Percentiles rank a stretch among this genome's conserved stretches.
These are phyloP conservation scores for Gobiocypris rarus DNA, from an alignment of 2,113 vertebrate species.

Conservation along the genomic window DNA sequence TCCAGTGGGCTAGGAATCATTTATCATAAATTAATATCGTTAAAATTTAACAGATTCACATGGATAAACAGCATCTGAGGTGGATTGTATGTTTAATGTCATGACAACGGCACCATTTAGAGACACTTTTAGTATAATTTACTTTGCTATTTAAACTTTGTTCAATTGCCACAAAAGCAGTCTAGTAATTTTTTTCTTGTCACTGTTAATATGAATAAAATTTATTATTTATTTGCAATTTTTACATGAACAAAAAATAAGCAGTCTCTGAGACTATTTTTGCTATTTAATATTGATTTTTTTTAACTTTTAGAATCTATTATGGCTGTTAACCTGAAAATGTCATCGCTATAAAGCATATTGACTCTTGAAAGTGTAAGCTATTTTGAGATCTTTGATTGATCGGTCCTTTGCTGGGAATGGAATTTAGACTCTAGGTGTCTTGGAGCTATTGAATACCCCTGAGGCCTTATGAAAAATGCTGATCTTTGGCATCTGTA, in stretches of 20 bases:
- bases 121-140: not conserved
- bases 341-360: not conserved
- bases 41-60: not conserved
- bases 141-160: not conserved
- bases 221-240: not conserved
- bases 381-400: slow-evolving; percentile 5
- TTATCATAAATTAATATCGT: slow-evolving; percentile 10
- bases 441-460: not conserved
- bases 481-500: not conserved
- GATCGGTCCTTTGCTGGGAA: not conserved
- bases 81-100: not conserved
- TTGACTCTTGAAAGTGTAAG: not conserved
- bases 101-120: not conserved
- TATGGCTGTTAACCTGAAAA: not conserved
- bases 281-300: not conserved
- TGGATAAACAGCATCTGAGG: not conserved
- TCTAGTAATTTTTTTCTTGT: not conserved
- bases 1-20: slow-evolving; percentile 21
- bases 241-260: not conserved
- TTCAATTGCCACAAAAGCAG: not conserved
- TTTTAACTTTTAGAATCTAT: not conserved
- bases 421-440: not conserved
- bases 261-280: not conserved
- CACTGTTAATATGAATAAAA: not conserved
- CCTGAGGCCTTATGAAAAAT: slow-evolving; percentile 8